These are phyloP conservation scores for Aleiodes leptofemur DNA, from an alignment of 2,888 invertebrate genomes.

Conservation along the genomic window DNA sequence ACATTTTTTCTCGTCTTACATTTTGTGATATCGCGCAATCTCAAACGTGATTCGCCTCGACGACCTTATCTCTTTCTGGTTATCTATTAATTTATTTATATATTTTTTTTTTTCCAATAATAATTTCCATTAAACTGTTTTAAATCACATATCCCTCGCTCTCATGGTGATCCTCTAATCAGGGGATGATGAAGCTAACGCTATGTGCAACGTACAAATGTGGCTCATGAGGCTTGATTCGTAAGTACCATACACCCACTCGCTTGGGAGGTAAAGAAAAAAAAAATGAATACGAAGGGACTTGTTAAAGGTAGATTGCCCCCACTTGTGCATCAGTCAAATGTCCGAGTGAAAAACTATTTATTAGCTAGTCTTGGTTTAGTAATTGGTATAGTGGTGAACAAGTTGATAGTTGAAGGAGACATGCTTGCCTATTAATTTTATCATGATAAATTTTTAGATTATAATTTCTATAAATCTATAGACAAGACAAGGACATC, in stretches of 20 bases:
- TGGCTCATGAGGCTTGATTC: constrained; percentile 72
- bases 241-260: constrained; percentile 63
- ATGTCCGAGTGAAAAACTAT: constrained; percentile 9
- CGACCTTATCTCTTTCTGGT: constrained; percentile 1
- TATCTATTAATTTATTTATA: background rate
- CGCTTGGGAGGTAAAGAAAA: background rate
- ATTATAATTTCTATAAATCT: background rate
- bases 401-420: background rate
- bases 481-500: constrained; percentile 14
- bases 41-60: constrained; percentile 10
- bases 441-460: background rate
- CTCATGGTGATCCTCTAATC: constrained; percentile 50
- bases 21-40: constrained; percentile 7
- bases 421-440: background rate
- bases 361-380: background rate
- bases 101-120: background rate
- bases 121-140: constrained; percentile 8
- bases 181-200: constrained; percentile 68
- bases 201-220: constrained; percentile 69
- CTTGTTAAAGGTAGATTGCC: background rate
- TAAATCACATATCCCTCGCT: constrained; percentile 17
- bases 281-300: background rate
- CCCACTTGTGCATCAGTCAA: constrained; percentile 26
- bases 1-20: background rate
- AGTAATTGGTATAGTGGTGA: background rate